Conservation (phyloP, 1,140 invertebrate species). For the Telenomus remus region DNA sequence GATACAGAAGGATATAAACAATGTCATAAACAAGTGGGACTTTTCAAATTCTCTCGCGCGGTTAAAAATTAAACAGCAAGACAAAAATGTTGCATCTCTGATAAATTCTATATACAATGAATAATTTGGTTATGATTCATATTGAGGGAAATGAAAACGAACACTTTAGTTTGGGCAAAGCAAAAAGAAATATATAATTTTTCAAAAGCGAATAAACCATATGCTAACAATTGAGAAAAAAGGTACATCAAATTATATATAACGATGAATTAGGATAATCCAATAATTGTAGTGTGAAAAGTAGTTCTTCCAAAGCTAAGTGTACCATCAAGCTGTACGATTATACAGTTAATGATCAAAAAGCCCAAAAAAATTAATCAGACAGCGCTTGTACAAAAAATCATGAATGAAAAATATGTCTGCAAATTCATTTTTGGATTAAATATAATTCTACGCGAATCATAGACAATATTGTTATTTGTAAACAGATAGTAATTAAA, state of each 20-base stretch:
- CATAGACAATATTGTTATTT: conserved; percentile 56
- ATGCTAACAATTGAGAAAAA: conserved; percentile 46
- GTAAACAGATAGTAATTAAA: conserved; percentile 27
- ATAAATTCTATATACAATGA: too few species aligned
- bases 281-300: conserved; percentile 53
- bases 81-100: neutral
- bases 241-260: conserved; percentile 48
- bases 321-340: conserved; percentile 51
- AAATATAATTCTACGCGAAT: conserved; percentile 55
- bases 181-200: conserved; percentile 52
- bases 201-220: conserved; percentile 47
- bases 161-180: conserved; percentile 37
- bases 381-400: conserved; percentile 51
- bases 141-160: conserved; percentile 4
- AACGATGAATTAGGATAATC: conserved; percentile 21
- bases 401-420: conserved; percentile 29
- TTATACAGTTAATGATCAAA: conserved; percentile 46
- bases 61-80: neutral
- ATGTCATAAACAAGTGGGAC: conserved; percentile 3
- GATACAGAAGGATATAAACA: conserved; percentile 2
- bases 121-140: too few species aligned
- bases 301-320: conserved; percentile 50
- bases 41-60: too few species aligned
- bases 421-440: conserved; percentile 29
- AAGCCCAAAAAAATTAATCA: conserved; percentile 32